Percentiles rank a stretch among this genome's conserved stretches.
phyloP scores from a whole-genome alignment of 2,888 invertebrate species.

The Sthenelais limicola region DNA sequence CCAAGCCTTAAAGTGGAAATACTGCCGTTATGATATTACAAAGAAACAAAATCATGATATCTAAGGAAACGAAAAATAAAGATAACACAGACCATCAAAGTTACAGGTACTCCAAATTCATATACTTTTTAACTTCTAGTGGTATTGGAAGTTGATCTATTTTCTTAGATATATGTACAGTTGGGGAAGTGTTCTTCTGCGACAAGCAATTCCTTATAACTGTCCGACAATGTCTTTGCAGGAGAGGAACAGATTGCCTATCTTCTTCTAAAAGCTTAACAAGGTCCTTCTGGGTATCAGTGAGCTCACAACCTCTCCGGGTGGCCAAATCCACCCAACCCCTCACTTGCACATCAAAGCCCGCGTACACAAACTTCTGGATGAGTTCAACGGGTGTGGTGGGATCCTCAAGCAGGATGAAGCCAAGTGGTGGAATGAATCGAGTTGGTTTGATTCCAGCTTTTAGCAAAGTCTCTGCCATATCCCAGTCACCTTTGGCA shows the following conservation, averaged over 20 bases:
- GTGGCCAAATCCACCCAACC: slow-evolving; percentile 16
- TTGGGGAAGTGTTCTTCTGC: background rate
- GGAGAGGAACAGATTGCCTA: background rate
- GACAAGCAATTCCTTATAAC: slow-evolving; percentile 1
- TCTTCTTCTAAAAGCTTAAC: slow-evolving; percentile 12
- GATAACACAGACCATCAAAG: background rate
- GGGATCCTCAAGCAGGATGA: slow-evolving; percentile 28
- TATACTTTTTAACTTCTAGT: slow-evolving; percentile 2
- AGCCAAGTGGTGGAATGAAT: slow-evolving; percentile 25
- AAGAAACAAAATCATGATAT: too few species aligned
- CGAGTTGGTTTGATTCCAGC: slow-evolving; percentile 10
- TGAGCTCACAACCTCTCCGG: background rate
- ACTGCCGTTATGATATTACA: too few species aligned
- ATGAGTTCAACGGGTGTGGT: slow-evolving; percentile 13
- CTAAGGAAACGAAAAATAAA: too few species aligned
- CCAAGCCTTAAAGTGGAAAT: too few species aligned
- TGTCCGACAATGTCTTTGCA: slow-evolving; percentile 16
- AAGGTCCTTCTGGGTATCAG: slow-evolving; percentile 4
- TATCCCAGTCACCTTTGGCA: slow-evolving; percentile 20
- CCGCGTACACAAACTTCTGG: slow-evolving; percentile 22
- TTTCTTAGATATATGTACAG: background rate
- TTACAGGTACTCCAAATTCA: slow-evolving; percentile 28
- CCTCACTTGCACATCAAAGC: slow-evolving; percentile 30
- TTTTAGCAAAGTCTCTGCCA: slow-evolving; percentile 26
- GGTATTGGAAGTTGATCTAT: slow-evolving; percentile 3